Conservation (phyloP, 1,140 invertebrate species). For the Papilio polytes region DNA sequence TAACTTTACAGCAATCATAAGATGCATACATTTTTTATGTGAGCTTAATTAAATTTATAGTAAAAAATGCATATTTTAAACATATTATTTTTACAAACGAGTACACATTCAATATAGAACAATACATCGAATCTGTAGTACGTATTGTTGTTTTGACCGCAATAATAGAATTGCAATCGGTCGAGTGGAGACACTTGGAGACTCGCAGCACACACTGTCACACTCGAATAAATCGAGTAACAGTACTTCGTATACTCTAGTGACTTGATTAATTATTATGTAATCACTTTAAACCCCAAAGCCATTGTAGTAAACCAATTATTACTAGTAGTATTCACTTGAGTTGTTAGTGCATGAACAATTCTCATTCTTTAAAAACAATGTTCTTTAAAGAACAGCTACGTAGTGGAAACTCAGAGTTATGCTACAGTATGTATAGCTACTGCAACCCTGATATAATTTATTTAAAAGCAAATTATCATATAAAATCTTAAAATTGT, state of each 20-base stretch:
- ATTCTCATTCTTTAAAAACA: too few species aligned
- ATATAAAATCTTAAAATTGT: too few species aligned
- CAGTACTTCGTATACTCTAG: neutral
- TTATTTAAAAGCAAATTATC: neutral
- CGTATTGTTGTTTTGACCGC: conserved; percentile 10
- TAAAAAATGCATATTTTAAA: neutral
- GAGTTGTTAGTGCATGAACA: too few species aligned
- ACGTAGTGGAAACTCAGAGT: too few species aligned
- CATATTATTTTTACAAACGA: neutral
- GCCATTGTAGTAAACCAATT: neutral
- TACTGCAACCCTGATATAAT: too few species aligned
- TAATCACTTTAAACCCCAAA: neutral
- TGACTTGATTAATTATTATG: neutral
- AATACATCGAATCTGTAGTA: neutral
- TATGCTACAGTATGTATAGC: too few species aligned
- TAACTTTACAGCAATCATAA: too few species aligned
- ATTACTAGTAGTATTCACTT: too few species aligned
- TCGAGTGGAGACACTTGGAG: conserved; percentile 17
- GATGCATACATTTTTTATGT: too few species aligned
- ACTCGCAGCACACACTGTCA: neutral
- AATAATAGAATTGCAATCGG: conserved; percentile 25
- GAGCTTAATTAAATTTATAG: too few species aligned
- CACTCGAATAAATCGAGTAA: conserved; percentile 22
- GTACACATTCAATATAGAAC: neutral
- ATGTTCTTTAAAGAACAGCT: too few species aligned